A percentile compares a stretch with the other conserved stretches of the same genome.
phyloP scores from a whole-genome alignment of 2,888 invertebrate genomes.

The Amaurobius ferox region DNA sequence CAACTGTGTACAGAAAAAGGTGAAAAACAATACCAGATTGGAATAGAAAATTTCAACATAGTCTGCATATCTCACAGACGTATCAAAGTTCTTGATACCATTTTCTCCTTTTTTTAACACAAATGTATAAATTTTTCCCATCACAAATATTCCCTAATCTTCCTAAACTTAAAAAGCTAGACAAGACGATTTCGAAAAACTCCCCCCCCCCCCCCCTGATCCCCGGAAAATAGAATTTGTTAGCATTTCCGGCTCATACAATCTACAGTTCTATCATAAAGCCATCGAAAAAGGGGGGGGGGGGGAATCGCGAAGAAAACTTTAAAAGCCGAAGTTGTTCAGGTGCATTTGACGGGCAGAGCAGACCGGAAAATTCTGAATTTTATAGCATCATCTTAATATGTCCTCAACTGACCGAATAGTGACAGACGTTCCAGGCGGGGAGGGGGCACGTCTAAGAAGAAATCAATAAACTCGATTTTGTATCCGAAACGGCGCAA shows the following conservation, averaged over 20 bases:
- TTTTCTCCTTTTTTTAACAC: too few species aligned
- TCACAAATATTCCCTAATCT: too few species aligned
- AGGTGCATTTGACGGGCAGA: conserved; percentile 6
- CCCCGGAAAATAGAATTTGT: neutral
- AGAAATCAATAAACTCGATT: conserved; percentile 18
- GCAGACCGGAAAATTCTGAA: conserved; percentile 12
- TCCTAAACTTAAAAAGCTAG: too few species aligned
- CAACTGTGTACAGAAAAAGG: too few species aligned
- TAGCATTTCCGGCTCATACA: neutral
- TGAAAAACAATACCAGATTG: too few species aligned
- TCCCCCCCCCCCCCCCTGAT: neutral
- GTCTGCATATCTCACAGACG: too few species aligned
- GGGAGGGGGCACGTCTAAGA: conserved; percentile 16
- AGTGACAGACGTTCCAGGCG: conserved; percentile 14
- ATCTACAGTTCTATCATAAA: conserved; percentile 6
- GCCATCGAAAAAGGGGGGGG: neutral
- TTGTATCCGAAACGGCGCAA: conserved; percentile 18
- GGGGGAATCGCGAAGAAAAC: neutral
- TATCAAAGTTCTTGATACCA: too few species aligned
- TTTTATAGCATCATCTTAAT: conserved; percentile 16
- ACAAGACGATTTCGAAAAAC: too few species aligned
- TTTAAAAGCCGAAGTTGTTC: conserved; percentile 11
- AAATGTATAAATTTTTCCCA: too few species aligned
- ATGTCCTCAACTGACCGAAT: conserved; percentile 18
- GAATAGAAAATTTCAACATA: too few species aligned